Conservation (phyloP, 2,113 vertebrate species). For the Bubo scandiacus region DNA sequence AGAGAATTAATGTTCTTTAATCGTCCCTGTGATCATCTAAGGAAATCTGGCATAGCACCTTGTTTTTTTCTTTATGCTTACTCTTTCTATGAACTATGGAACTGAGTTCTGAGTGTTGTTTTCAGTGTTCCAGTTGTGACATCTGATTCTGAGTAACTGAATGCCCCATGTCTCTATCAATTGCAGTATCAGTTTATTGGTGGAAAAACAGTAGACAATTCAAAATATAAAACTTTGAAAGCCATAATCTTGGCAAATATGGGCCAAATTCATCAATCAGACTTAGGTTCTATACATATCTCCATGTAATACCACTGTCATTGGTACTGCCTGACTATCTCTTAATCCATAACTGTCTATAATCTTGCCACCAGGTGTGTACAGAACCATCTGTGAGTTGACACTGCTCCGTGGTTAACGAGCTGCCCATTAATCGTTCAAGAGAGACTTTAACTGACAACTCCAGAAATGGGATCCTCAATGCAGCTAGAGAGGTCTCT, state of each 20-base stretch:
- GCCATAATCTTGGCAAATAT: not conserved
- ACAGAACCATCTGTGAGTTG: not conserved
- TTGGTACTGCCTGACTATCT: not conserved
- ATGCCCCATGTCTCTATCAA: not conserved
- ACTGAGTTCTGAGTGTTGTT: not conserved
- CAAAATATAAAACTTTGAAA: not conserved
- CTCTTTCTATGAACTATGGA: not conserved
- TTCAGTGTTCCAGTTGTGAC: not conserved
- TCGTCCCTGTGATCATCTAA: not conserved
- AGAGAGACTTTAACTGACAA: not conserved
- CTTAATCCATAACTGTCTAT: not conserved
- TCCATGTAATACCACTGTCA: not conserved
- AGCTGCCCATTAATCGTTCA: not conserved
- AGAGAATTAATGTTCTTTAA: conserved; percentile 1
- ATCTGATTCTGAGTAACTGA: not conserved
- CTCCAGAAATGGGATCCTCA: not conserved
- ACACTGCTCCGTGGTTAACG: not conserved
- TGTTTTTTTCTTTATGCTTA: not conserved
- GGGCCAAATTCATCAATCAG: not conserved
- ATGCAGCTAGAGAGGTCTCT: not conserved
- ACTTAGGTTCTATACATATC: not conserved
- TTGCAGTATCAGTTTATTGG: not conserved
- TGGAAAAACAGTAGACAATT: not conserved
- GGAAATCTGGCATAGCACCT: not conserved
- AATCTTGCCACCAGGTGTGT: not conserved